Base-by-base conservation (phyloP, 1,140 invertebrate species). In the Cecropterus lyciades region DNA sequence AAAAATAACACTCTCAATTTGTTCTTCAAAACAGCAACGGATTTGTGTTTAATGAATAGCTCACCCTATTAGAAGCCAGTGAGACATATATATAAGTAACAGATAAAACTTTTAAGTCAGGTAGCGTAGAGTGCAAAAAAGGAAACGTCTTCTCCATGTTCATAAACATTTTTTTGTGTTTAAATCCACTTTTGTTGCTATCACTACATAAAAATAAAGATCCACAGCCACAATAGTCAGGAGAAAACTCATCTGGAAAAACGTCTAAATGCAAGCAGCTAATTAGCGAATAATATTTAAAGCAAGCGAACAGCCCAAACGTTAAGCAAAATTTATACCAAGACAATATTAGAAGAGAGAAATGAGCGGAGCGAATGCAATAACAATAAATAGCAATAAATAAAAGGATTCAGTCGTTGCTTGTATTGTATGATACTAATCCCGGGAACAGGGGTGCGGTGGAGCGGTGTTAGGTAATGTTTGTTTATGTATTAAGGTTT, bases 311-410 rank as follows among this genome's bases (percentile, higher is more conserved):
- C 64, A 79, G 53, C 77, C 76, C 63, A 81, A 87, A 84, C 84
- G 79, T 72, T 86, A 86, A 88, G 84, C 80, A 78, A 82, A 85
- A 89, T 89, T 87, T 91, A 88, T 84, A 84, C 75, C 75, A 88
- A 88, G 85, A 88, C 86, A 86, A 88, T 91, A 91, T 89, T 89
- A 89, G 84, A 78, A 72, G 75, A 84, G 87, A 88, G 87, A 83
- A 87, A 89, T 89, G 85, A 85, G 75, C 79, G 71, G 82, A 86
- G 82, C 74, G 78, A 86, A 91, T 92, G 91, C 87, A 92, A 92
- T 92, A 92, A 92, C 89, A 93, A 93, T 93, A 93, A 92, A 92
- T 89, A 90, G 89, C 83, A 88, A 93, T 93, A 93, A 93, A 93
- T 92, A 93, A 93, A 92, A 92, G 92, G 91, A 91, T 93, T 93